phyloP scores from a whole-genome alignment of 2,797 vertebrate genomes.

The Syngnathus rostellatus region DNA sequence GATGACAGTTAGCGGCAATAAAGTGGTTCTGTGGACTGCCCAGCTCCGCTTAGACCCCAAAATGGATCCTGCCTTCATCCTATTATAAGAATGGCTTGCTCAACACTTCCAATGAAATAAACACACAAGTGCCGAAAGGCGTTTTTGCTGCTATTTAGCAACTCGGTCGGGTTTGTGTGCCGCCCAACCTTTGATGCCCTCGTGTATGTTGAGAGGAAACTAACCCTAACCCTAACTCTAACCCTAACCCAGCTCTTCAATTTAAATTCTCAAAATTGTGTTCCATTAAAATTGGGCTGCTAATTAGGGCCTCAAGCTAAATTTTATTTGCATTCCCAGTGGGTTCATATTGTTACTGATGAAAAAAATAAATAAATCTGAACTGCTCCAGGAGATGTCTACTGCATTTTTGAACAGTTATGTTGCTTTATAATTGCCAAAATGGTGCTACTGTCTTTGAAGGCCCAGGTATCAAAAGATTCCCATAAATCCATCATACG shows the following conservation, averaged over 20 bases:
- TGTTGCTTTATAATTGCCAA: not conserved
- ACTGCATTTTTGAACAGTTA: not conserved
- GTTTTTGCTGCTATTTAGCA: conserved; percentile 38
- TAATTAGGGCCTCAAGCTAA: too few relatives aligned
- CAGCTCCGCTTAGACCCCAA: conserved; percentile 27
- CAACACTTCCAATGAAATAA: conserved; percentile 40
- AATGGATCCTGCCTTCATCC: conserved; percentile 34
- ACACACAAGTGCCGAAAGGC: conserved; percentile 38
- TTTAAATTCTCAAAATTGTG: conserved; percentile 5
- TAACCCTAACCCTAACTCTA: not conserved
- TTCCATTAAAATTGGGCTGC: not conserved
- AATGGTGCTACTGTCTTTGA: not conserved
- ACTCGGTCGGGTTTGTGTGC: conserved; percentile 11
- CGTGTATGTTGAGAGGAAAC: conserved; percentile 43
- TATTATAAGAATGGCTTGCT: conserved; percentile 39
- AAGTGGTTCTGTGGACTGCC: conserved; percentile 34
- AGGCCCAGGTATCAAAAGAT: not conserved
- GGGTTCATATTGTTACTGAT: not conserved
- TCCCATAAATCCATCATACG: not conserved
- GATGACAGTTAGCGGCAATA: conserved; percentile 47
- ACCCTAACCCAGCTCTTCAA: conserved; percentile 18
- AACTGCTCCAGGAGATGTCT: not conserved
- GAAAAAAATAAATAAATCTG: not conserved
- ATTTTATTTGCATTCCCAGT: too few relatives aligned
- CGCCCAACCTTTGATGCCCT: conserved; percentile 32